Percentiles rank a stretch among this genome's conserved stretches.
Evolutionary conservation across 92 coral and sea anemone genomes (phyloP).

Genomic region (Zoanthus sansibaricus): DNA sequence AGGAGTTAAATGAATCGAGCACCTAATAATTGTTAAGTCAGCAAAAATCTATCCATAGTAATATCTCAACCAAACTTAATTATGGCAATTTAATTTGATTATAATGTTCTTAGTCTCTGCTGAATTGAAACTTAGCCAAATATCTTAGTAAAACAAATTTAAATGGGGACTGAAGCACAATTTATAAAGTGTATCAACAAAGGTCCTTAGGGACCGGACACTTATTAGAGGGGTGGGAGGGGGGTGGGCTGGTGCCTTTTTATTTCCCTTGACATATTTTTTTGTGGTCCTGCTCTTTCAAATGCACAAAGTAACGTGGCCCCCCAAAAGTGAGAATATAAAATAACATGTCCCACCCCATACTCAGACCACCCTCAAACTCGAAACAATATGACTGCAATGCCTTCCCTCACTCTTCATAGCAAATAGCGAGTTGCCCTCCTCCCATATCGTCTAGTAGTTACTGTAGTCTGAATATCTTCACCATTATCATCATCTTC

Average conservation of each 20-base stretch:
- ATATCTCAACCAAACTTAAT: too few species aligned
- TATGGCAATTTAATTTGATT: background rate
- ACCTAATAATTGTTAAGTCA: conserved; percentile 20
- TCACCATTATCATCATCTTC: conserved; percentile 56
- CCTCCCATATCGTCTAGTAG: conserved; percentile 69
- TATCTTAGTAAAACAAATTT: too few species aligned
- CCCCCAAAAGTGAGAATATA: background rate
- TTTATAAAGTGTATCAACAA: conserved; percentile 13
- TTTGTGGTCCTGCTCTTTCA: conserved; percentile 8
- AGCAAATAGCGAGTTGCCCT: conserved; percentile 78
- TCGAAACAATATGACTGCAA: conserved; percentile 52
- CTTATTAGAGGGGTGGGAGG: too few species aligned
- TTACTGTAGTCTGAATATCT: conserved; percentile 64
- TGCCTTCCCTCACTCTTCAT: conserved; percentile 47
- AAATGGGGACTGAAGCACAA: background rate
- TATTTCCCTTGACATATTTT: conserved; percentile 10
- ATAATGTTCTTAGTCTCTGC: background rate
- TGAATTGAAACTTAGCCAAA: too few species aligned
- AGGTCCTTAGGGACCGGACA: too few species aligned
- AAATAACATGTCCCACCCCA: conserved; percentile 14
- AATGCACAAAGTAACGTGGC: conserved; percentile 1
- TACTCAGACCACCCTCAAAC: conserved; percentile 32
- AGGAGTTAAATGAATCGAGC: conserved; percentile 3
- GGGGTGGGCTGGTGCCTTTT: too few species aligned
- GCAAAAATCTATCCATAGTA: background rate